These are phyloP conservation scores for Cephus rjabovi DNA, from an alignment of 2,888 invertebrate species.

Conservation along the genomic window DNA sequence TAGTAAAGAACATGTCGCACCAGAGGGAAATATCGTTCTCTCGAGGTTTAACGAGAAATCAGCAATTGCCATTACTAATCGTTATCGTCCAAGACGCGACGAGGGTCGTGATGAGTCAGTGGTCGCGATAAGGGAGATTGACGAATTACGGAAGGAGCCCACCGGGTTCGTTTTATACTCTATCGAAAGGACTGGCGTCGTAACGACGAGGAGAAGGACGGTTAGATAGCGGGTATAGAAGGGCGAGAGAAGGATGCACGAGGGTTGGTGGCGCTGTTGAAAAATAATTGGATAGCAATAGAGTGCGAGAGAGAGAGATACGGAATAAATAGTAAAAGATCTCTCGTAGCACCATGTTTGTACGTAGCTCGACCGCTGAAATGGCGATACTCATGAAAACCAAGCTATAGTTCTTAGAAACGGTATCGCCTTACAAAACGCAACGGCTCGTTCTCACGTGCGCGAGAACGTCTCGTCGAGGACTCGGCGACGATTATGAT, in stretches of 20 bases:
- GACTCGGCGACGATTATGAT: neutral
- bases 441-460: neutral
- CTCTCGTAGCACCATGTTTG: constrained; percentile 22
- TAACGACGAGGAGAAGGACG: neutral
- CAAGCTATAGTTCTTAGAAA: constrained; percentile 3
- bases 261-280: too few species aligned
- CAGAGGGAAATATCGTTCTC: neutral
- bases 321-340: neutral
- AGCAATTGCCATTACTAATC: neutral
- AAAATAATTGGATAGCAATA: neutral
- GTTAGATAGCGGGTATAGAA: neutral
- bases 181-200: neutral
- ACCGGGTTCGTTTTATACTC: neutral
- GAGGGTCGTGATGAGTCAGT: neutral
- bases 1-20: too few species aligned
- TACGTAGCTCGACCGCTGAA: constrained; percentile 34
- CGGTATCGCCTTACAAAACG: neutral
- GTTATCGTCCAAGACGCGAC: neutral
- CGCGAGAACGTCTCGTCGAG: neutral
- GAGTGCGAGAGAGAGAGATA: neutral
- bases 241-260: too few species aligned
- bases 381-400: constrained; percentile 39
- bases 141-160: neutral
- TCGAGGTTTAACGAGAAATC: neutral
- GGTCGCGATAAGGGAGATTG: neutral